Evolutionary conservation across 2,113 vertebrate species (phyloP).

Genomic region (Eulemur rufifrons): DNA sequence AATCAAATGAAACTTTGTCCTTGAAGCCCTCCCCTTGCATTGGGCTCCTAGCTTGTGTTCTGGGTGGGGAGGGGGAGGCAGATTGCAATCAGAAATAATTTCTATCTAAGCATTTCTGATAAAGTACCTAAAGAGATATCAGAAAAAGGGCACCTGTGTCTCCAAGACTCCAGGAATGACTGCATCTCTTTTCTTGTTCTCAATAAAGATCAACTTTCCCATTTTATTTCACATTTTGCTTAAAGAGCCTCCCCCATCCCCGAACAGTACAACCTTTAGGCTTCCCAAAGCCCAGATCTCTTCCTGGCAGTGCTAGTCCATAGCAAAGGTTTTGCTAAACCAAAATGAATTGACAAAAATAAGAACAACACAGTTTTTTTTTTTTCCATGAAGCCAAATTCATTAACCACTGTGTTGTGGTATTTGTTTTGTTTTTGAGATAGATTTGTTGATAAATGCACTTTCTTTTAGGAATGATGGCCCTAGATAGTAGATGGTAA

Average conservation of each 20-base stretch:
- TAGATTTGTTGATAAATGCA: background rate
- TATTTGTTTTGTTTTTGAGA: background rate
- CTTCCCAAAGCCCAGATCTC: background rate
- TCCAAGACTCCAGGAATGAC: background rate
- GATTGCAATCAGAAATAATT: background rate
- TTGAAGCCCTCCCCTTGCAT: fast-evolving
- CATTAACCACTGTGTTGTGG: background rate
- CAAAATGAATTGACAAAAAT: constrained; percentile 9
- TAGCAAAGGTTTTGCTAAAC: background rate
- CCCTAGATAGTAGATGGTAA: background rate
- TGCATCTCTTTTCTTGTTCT: background rate
- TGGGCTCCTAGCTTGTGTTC: background rate
- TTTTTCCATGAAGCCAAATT: background rate
- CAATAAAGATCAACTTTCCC: background rate
- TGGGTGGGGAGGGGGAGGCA: background rate
- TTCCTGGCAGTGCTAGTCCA: background rate
- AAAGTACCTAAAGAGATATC: background rate
- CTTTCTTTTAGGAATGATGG: background rate
- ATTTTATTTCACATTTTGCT: background rate
- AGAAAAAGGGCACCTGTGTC: background rate
- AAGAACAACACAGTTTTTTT: background rate
- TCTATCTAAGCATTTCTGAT: background rate
- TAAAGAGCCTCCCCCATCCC: background rate
- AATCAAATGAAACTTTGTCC: background rate
- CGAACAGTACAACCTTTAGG: background rate